Base-by-base conservation (phyloP, 23 tunicate genomes). In the Trididemnum miniatum region DNA sequence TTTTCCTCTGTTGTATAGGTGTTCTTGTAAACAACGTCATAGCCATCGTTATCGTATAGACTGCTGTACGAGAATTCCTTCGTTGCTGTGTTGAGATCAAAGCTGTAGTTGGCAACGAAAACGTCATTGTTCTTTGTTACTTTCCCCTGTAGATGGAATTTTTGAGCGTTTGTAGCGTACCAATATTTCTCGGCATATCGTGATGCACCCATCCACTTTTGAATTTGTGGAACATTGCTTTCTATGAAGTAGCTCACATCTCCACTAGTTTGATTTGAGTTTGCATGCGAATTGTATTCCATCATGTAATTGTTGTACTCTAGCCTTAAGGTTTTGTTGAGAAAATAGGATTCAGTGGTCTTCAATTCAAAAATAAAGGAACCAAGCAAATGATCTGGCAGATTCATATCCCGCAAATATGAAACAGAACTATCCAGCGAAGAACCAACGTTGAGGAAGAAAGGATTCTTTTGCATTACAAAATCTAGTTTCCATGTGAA, bases 31-130 rank as follows among this genome's bases (percentile, higher is more conserved):
- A 24, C 73, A 4, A 71, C 62, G 35, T 69, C 80, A 64, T 77
- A 77, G 1, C 78, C 83, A 23, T 29, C 27, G 4, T 77, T 22
- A 38, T 85, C 82, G 57, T 76, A 85, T 23, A 0, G 64, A 40
- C 50, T 28, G 29, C 20, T 30, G 64, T 76, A 76, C 9, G 35
- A 24, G 36, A 85, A 35, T 22, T 38, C 83, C n/a, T 64, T 38
- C n/a, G 80, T 62, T 31, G n/a, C 9, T 22, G 30, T 9, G 44
- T 72, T 62, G 23, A 59, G 1, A 1, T 35, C 50, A 27, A 83
- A 65, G 1, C 44, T 38, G 67, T 76, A 85, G 40, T 64, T 34
- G 0, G 66, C 66, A 1, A 85, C 34, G 0, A 27, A 9, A 12
- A 12, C 26, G 29, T 24, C n/a, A 7, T 15, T 15, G 26, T 62